Conservation (phyloP, 1,140 invertebrate genomes). For the Bombus confusus region DNA sequence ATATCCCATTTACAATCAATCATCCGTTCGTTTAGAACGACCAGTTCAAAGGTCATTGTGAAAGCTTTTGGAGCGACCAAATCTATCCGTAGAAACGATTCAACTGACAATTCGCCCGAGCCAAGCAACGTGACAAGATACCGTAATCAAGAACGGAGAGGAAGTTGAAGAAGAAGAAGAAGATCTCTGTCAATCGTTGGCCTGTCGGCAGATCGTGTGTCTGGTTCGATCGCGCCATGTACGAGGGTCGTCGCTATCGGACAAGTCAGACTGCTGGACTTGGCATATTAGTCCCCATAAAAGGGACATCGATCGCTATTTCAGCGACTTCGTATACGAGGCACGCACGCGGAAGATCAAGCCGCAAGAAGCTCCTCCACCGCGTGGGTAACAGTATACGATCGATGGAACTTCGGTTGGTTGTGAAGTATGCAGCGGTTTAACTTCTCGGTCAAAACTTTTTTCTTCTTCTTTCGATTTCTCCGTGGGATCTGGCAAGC, state of each 20-base stretch:
- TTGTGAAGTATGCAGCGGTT: conserved; percentile 10
- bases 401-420: conserved; percentile 9
- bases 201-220: conserved; percentile 5
- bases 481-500: neutral
- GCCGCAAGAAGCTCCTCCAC: conserved; percentile 49
- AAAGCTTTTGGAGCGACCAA: neutral
- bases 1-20: neutral
- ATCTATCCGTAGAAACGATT: neutral
- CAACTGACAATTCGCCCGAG: neutral
- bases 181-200: conserved; percentile 50
- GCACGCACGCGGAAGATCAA: conserved; percentile 68
- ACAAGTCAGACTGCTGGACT: conserved; percentile 35
- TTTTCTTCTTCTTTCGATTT: neutral
- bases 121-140: conserved; percentile 27
- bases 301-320: conserved; percentile 58
- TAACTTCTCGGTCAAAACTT: conserved; percentile 4
- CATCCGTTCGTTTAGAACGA: neutral
- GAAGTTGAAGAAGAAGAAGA: neutral
- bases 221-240: conserved; percentile 25
- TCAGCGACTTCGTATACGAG: conserved; percentile 60
- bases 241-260: conserved; percentile 27
- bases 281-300: conserved; percentile 66
- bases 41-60: neutral
- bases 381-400: conserved; percentile 41
- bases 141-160: conserved; percentile 27